Base-by-base conservation (phyloP, 2,888 invertebrate genomes). In the Sesia bembeciformis region DNA sequence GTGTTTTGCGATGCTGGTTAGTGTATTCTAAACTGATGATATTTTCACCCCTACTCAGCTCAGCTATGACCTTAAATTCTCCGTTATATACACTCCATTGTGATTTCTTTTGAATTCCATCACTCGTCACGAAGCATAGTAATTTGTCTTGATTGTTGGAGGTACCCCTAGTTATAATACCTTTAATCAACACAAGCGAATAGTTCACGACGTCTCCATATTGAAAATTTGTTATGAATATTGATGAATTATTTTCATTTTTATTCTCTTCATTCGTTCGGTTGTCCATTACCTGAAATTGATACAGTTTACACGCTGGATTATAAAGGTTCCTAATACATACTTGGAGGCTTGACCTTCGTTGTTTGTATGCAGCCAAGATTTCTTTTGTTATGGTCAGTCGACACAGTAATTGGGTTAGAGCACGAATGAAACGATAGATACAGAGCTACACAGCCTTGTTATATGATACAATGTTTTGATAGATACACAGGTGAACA, bases 1-100 rank as follows among this genome's bases (percentile, higher is more conserved):
- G 65, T 52, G 81, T 81, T 61, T 84, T 81, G 52, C 67, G 67
- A 63, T 84, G 78, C 58, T 86, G 82, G 50, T 85, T 79, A 52
- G 90, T 83, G 60, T 91, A 93, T 62, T 91, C 88, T 46, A 95
- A 76, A 59, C 86, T 85, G 57, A 95, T 83, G 49, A 87, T 69
- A 78, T 95, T 95, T 64, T 87, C 81, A 6, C 95, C 95, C 51
- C 81, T 83, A 57, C 85, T 77, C 49, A 96, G 81, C 63, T 93
- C 91, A 4, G 93, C 82, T 56, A 95, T 76, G 40, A 92, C 90
- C 78, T 95, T 94, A 71, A 95, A 96, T 67, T 92, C 92, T 43
- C 92, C 92, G 61, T 92, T 92, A 53, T 90, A 77, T 50, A 94
- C 85, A 59, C 91, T 91, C 93, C 94, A 94, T 62, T 90, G 80